Percentiles rank a stretch among this genome's conserved stretches.
phyloP scores from a whole-genome alignment of 1,140 invertebrate species.

The Wiebesia pumilae region DNA sequence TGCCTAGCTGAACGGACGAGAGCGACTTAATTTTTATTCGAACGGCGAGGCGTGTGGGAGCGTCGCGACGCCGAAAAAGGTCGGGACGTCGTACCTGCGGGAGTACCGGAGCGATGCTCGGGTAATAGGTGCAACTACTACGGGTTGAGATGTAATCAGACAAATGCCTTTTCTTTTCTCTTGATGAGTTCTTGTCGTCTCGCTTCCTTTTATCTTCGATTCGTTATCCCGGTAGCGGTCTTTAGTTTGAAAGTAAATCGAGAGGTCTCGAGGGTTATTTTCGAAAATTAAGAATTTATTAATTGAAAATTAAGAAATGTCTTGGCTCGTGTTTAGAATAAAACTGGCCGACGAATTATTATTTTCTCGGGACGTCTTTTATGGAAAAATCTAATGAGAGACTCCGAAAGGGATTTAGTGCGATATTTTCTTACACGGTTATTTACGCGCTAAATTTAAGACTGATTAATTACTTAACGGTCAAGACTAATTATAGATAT shows the following conservation, averaged over 20 bases:
- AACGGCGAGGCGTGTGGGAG: background rate
- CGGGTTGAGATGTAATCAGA: constrained; percentile 12
- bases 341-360: no score
- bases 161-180: background rate
- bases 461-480: background rate
- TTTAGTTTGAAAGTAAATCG: background rate
- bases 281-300: background rate
- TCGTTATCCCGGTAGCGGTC: background rate
- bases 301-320: background rate
- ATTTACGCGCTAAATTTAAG: background rate
- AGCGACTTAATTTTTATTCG: constrained; percentile 46
- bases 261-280: background rate
- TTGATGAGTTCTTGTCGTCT: background rate
- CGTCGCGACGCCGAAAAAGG: constrained; percentile 13
- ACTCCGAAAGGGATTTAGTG: background rate
- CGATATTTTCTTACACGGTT: background rate
- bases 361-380: background rate
- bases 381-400: background rate
- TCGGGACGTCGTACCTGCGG: constrained; percentile 5
- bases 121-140: background rate
- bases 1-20: background rate
- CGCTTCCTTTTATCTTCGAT: background rate
- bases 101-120: background rate
- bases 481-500: background rate
- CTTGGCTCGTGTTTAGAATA: no score